Evolutionary conservation across 2,113 vertebrate species (phyloP), one percentile per base, ranked within the genome.

Genomic region (Ceyx margarethae): DNA sequence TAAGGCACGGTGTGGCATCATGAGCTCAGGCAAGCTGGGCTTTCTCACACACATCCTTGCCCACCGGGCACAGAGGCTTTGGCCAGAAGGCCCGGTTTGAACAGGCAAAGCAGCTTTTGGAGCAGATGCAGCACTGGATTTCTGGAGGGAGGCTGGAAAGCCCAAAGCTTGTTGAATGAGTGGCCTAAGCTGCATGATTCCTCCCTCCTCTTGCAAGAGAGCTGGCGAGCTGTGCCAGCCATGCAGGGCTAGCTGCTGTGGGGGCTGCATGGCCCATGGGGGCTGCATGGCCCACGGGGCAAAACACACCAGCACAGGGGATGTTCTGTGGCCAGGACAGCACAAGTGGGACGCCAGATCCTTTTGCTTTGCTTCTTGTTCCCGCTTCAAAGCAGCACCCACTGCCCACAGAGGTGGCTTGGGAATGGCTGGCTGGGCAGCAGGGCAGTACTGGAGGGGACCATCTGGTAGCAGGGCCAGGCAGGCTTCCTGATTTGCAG

Each of bases 241-340:
- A 2, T 0, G 2, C 7, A 15, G 53, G 43, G 51, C 31, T 26
- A 21, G 45, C 54, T 2, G 11, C 69, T 5, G 15, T 3, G 28
- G 40, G 53, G 5, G 53, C 37, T 45, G 28, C 1, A 3, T 1
- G 29, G 65, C 31, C 56, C 5, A 1, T 3, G 28, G 40, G 53
- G 5, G 53, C 37, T 45, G 31, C 1, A 3, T 1, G 29, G 65
- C 31, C 56, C 5, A 1, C 12, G 73, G 51, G 60, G 51, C 31
- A 28, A 2, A 29, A 7, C 1, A 1, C 2, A 2, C 35, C 1
- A 2, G 16, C 40, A 9, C 33, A 2, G 42, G 61, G 31, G n/a
- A 11, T 1, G 50, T 23, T 19, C 7, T 22, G 33, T 1, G 12
- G 35, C 42, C 1, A 10, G 37, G 21, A 20, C 3, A 4, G 65